Base-by-base conservation (phyloP, 2,888 invertebrate species). In the Oscheius myriophilus region DNA sequence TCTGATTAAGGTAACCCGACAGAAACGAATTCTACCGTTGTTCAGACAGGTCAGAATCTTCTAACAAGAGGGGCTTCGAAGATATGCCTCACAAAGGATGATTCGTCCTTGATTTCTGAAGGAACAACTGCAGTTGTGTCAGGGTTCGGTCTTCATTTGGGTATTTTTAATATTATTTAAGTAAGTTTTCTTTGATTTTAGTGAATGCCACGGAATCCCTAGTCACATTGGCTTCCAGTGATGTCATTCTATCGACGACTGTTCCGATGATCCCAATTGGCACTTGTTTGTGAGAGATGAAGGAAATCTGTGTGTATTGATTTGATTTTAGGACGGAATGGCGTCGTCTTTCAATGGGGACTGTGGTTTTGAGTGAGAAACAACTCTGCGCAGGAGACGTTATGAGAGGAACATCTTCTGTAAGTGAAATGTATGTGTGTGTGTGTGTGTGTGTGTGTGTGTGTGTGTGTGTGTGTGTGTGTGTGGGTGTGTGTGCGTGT, bases 321-420 rank as follows among this genome's bases (percentile, higher is more conserved):
- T n/a, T 33, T 33, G 6, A 3, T 26, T 67, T 33, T 39, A 53
- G 62, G 2, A 54, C 7, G n/a, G 71, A 69, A 4, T 77, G 77
- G 77, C 42, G 65, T 41, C 25, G 58, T 9, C 43, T 75, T 4
- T 75, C 77, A 11, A 53, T 73, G 14, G 64, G 76, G 33, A 55
- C 72, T 0, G 70, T 77, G 0, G 41, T 41, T 2, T 61, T 78
- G 2, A 54, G 72, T 0, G 21, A 43, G 11, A 42, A 55, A 43
- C 75, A 80, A 26, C 21, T 80, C 1, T 80, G 80, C 57, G 80
- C 80, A 0, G 80, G 80, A 14, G 55, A 67, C 21, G 72, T 70
- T 45, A 45, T 77, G 49, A 78, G 78, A 58, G 80, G 80, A 43
- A 74, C 80, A n/a, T 75, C 77, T 7, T 74, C 80, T 42, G 79